These are phyloP conservation scores for Nannoperca australis DNA, from an alignment of 2,797 vertebrate genomes.

Conservation along the genomic window DNA sequence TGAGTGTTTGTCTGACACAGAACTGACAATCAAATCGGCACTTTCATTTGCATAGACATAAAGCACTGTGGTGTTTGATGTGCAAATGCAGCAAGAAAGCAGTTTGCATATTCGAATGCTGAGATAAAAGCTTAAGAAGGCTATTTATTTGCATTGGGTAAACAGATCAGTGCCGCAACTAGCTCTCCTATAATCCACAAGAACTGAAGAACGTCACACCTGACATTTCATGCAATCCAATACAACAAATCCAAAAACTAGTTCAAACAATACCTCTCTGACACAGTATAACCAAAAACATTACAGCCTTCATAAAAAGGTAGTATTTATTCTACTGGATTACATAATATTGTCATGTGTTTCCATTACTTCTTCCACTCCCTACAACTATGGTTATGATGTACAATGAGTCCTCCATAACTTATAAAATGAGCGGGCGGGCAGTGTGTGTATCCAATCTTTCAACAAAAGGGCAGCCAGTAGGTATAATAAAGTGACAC, in stretches of 20 bases:
- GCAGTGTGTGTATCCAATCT: conserved; percentile 16
- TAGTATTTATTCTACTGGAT: conserved; percentile 5
- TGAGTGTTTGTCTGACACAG: conserved; percentile 8
- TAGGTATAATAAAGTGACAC: conserved; percentile 21
- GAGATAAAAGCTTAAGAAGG: neutral
- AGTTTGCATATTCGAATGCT: conserved; percentile 12
- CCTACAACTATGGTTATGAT: neutral
- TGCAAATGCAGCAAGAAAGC: conserved; percentile 25
- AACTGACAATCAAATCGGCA: conserved; percentile 1
- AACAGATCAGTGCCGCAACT: neutral
- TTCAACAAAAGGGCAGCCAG: conserved; percentile 25
- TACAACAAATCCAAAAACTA: conserved; percentile 11
- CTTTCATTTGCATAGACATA: conserved; percentile 54
- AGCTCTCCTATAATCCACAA: conserved; percentile 3
- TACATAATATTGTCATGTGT: conserved; percentile 15
- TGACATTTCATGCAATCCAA: conserved; percentile 17
- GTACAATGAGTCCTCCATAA: conserved; percentile 7
- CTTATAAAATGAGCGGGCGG: conserved; percentile 5
- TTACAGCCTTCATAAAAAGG: conserved; percentile 12
- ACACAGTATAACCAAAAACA: conserved; percentile 7
- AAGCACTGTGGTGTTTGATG: conserved; percentile 22
- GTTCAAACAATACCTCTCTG: conserved; percentile 26
- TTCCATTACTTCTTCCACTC: neutral
- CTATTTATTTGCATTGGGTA: neutral
- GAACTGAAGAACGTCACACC: conserved; percentile 8